Base-by-base conservation (phyloP, 2,113 vertebrate species). In the Hassar affinis region DNA sequence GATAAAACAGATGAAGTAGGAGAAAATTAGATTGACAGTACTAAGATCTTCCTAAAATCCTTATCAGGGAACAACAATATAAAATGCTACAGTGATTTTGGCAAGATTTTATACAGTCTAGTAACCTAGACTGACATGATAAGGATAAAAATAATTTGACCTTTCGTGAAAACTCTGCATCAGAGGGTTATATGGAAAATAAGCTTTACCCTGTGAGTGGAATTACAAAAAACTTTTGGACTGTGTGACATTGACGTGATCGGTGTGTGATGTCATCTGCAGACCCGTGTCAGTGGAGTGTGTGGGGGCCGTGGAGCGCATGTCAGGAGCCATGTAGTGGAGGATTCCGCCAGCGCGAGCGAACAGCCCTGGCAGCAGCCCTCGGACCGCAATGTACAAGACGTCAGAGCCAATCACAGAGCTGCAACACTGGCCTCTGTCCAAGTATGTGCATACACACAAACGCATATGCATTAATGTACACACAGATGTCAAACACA, bases 231-330 rank as follows among this genome's bases (percentile, higher is more conserved):
- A 54, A n/a, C 1, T 14, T 35, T 74, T 17, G 9, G 25, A 57
- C 11, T 35, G 64, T 69, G 64, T 79, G 22, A 7, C 77, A 42
- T 52, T 7, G 6, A 27, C 47, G 25, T 42, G 38, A 42, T 3
- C 6, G 38, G 38, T 42, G 38, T 42, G 38, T 42, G 4, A 51
- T 79, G 56, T 76, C 42, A 27, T 72, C 51, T 87, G 18, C 56
- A 98, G 97, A 96, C 82, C 62, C 86, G 49, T 97, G 97, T 86
- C 91, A 93, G 81, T 98, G 97, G 97, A 92, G 93, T 45, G 62
- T 35, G 0, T 98, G 97, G 97, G 94, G 93, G 0, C 30, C 89
- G 0, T 98, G 97, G 97, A 95, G 95, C 0, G 91, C 91, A 0
- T 98, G 97, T 81, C 93, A 90, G 2, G 91, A 94, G 15, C 94